Evolutionary conservation across 2,888 invertebrate genomes (phyloP).

Genomic region (Sericinus montela): DNA sequence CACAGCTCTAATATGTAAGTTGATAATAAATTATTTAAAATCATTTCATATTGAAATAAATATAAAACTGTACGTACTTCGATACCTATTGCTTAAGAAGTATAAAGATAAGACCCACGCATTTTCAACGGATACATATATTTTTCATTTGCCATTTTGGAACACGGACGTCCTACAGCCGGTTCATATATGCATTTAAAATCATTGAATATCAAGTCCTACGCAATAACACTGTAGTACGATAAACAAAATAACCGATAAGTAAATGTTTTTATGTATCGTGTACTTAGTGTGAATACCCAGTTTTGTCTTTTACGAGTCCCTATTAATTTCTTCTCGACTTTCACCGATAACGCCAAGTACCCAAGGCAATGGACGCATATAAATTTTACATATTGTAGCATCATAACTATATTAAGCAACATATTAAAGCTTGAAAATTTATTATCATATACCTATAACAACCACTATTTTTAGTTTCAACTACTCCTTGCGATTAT

Average conservation of each 20-base stretch:
- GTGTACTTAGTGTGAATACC: background rate
- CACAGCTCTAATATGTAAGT: no score
- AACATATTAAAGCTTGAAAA: no score
- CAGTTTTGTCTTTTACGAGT: background rate
- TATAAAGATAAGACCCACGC: constrained; percentile 46
- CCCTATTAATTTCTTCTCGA: background rate
- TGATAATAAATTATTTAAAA: no score
- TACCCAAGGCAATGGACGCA: no score
- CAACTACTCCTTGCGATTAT: no score
- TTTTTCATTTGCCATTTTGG: constrained; percentile 71
- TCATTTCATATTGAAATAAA: no score
- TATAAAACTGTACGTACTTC: no score
- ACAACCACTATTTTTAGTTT: no score
- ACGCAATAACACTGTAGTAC: constrained; percentile 37
- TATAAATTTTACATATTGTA: no score
- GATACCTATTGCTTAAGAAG: constrained; percentile 4
- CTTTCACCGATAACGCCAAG: background rate
- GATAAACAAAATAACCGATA: constrained; percentile 16
- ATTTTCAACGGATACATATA: constrained; percentile 64
- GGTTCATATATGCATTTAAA: constrained; percentile 57
- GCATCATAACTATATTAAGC: no score
- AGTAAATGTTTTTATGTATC: constrained; percentile 2
- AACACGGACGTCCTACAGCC: constrained; percentile 70
- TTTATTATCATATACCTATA: no score
- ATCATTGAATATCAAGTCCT: constrained; percentile 39